Base-by-base conservation (phyloP, 1,140 invertebrate genomes). In the Dryas iulia region DNA sequence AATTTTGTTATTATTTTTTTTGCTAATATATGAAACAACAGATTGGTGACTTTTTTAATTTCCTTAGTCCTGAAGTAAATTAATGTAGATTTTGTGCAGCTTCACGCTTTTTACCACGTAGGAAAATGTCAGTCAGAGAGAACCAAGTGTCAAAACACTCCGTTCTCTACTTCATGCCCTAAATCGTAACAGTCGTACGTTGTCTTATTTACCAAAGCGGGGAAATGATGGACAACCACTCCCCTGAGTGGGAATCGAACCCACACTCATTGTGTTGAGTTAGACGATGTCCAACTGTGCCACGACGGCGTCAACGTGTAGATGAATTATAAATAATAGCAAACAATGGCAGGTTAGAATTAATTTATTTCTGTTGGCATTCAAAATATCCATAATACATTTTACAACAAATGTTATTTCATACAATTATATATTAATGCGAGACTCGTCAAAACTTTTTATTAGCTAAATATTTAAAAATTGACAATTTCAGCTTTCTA, bases 331-430 rank as follows among this genome's bases (percentile, higher is more conserved):
- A 60, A 62, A 52, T 52, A 52, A 62, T 11, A 62, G 25, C n/a
- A 69, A 62, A 62, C 53, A 70, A 25, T 65, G 18, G 65, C 59
- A 59, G 72, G 61, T 74, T 77, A 74, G 63, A 74, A 70, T 62
- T 74, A 74, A 81, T 83, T 87, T 88, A 86, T 85, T 87, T 83
- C 77, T 81, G 79, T 89, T 89, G 87, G 87, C 86, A 81, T 89
- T 80, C 80, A 86, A 87, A 85, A 84, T 86, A 83, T 82, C 79
- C 78, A 83, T 86, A 87, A 72, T 86, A 83, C 82, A 89, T 87
- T 89, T 89, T 87, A 89, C 85, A 87, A 87, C 85, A 88, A 87
- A 83, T 86, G 79, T 78, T 82, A 82, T 76, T 78, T 81, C 78
- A 77, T 82, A 79, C 78, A 81, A 73, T 84, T 83, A 82, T 71